Evolutionary conservation across 2,888 invertebrate species (phyloP).

Genomic region (Drosophila parthenogenetica): DNA sequence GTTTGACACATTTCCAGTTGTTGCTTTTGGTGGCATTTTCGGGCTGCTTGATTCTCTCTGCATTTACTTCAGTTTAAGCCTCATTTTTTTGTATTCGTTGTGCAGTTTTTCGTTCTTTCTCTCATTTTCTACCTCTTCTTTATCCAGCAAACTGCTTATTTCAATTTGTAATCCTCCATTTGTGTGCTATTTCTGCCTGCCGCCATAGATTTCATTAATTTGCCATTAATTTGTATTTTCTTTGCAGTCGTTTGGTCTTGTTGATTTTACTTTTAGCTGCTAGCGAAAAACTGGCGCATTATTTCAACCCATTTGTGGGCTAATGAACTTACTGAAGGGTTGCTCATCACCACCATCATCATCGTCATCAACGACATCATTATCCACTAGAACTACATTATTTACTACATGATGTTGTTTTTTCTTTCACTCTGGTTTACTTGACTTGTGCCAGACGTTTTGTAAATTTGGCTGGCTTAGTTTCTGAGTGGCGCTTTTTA

Average conservation of each 20-base stretch:
- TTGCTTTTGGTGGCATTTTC: slow-evolving; percentile 65
- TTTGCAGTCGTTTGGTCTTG: slow-evolving; percentile 65
- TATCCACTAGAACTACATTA: neutral
- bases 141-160: slow-evolving; percentile 10
- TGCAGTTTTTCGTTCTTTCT: slow-evolving; percentile 1
- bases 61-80: slow-evolving; percentile 25
- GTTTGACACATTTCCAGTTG: slow-evolving; percentile 77
- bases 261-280: slow-evolving; percentile 65
- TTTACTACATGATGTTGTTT: slow-evolving; percentile 1
- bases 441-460: slow-evolving; percentile 55
- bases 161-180: slow-evolving; percentile 33
- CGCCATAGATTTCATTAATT: slow-evolving; percentile 76
- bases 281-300: slow-evolving; percentile 66
- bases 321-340: slow-evolving; percentile 73
- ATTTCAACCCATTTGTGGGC: slow-evolving; percentile 78
- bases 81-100: neutral
- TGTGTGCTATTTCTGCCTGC: slow-evolving; percentile 25
- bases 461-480: slow-evolving; percentile 58
- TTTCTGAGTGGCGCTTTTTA: slow-evolving; percentile 60
- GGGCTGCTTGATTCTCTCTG: slow-evolving; percentile 67
- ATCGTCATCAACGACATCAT: slow-evolving; percentile 11
- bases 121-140: neutral
- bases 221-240: slow-evolving; percentile 80
- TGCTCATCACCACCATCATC: slow-evolving; percentile 32
- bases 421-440: slow-evolving; percentile 9